Evolutionary conservation across 2,888 invertebrate genomes (phyloP).

Genomic region (Hemaris fuciformis): DNA sequence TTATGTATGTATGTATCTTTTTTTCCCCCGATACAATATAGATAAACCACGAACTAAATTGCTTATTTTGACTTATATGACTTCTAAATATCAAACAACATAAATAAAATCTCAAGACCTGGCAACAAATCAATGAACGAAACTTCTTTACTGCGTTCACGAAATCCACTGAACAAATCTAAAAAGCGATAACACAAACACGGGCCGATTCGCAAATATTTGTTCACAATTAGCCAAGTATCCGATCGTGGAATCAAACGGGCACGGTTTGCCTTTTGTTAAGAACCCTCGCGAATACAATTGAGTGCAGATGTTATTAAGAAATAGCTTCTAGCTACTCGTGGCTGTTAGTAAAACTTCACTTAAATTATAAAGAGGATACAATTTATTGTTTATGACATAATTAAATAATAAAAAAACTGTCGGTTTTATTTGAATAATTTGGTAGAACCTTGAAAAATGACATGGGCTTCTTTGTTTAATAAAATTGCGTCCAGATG

Average conservation of each 20-base stretch:
- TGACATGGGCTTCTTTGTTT: no score
- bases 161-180: neutral
- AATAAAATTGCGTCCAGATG: no score
- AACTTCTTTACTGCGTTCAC: neutral
- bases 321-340: neutral
- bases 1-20: no score
- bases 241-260: neutral
- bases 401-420: no score
- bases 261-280: neutral
- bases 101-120: neutral
- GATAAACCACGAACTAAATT: no score
- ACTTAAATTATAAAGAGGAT: no score
- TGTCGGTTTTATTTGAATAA: no score
- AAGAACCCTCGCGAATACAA: neutral
- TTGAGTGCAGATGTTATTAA: neutral
- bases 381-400: no score
- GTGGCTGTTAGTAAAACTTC: no score
- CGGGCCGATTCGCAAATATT: neutral
- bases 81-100: neutral
- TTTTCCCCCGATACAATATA: neutral
- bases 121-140: neutral
- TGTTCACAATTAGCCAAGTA: neutral
- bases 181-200: neutral
- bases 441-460: no score
- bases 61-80: no score